Conservation (phyloP, 2,113 vertebrate species). For the Typhlomys cinereus region DNA sequence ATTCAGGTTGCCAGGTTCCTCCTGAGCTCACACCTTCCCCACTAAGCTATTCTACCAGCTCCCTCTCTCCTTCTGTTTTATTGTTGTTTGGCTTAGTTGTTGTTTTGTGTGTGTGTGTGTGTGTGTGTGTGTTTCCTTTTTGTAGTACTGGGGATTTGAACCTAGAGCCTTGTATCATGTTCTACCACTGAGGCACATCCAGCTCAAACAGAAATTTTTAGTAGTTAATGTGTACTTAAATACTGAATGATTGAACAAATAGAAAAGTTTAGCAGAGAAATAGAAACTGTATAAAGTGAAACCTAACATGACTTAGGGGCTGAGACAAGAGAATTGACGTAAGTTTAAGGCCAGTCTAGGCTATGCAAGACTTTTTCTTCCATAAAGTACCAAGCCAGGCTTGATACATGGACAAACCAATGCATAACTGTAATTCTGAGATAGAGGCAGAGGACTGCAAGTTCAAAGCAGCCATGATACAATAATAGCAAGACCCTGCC, state of each 20-base stretch:
- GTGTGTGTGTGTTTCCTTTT: background rate
- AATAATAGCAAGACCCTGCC: background rate
- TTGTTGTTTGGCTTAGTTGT: no score
- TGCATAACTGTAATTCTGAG: background rate
- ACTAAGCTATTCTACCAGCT: no score
- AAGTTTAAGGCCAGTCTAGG: background rate
- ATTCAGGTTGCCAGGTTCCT: no score
- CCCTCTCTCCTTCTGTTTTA: no score
- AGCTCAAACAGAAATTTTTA: background rate
- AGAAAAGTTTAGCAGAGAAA: slow-evolving; percentile 39
- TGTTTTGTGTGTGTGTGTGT: background rate
- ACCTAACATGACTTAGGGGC: background rate
- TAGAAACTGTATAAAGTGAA: background rate
- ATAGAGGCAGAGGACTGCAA: background rate
- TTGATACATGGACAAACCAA: background rate
- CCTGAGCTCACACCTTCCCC: no score
- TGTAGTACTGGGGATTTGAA: background rate
- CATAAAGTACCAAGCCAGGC: background rate
- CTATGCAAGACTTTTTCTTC: background rate
- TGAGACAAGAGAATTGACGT: background rate
- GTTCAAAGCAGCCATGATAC: background rate
- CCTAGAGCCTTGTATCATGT: background rate
- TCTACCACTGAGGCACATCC: background rate
- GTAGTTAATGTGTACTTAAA: background rate
- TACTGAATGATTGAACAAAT: slow-evolving; percentile 17